Conservation (phyloP, 2,113 vertebrate genomes). For the Pterophyllum scalare region DNA sequence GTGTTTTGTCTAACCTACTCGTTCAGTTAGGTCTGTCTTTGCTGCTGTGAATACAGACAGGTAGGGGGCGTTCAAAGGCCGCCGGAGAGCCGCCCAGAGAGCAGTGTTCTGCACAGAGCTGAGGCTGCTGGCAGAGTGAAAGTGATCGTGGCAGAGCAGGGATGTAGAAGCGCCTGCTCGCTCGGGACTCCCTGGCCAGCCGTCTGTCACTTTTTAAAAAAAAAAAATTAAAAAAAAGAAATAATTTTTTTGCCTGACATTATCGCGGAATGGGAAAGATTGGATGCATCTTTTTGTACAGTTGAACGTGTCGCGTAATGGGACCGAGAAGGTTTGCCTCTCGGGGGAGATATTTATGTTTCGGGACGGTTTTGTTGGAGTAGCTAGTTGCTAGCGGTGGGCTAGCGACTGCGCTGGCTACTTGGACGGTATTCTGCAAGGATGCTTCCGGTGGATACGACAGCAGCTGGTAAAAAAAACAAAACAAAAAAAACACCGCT, state of each 20-base stretch:
- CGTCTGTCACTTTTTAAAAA: conserved; percentile 49
- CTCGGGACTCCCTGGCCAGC: conserved; percentile 55
- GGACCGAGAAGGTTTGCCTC: conserved; percentile 36
- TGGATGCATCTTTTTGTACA: background rate
- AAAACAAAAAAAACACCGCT: conserved; percentile 10
- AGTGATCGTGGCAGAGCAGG: conserved; percentile 57
- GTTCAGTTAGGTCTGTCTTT: too few relatives aligned
- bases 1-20: too few relatives aligned
- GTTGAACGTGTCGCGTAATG: conserved; percentile 59
- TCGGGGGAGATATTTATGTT: conserved; percentile 59
- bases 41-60: conserved; percentile 12
- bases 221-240: background rate
- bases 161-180: conserved; percentile 63
- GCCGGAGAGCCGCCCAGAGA: conserved; percentile 19
- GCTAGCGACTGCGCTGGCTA: conserved; percentile 72
- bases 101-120: conserved; percentile 2
- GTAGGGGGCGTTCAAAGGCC: conserved; percentile 63
- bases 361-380: conserved; percentile 64
- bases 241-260: background rate
- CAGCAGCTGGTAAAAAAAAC: conserved; percentile 91
- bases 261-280: conserved; percentile 24
- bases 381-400: conserved; percentile 75
- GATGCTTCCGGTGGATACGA: conserved; percentile 96
- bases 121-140: conserved; percentile 28
- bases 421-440: conserved; percentile 61